Base-by-base conservation (phyloP, 2,888 invertebrate genomes). In the Dromius quadrimaculatus region DNA sequence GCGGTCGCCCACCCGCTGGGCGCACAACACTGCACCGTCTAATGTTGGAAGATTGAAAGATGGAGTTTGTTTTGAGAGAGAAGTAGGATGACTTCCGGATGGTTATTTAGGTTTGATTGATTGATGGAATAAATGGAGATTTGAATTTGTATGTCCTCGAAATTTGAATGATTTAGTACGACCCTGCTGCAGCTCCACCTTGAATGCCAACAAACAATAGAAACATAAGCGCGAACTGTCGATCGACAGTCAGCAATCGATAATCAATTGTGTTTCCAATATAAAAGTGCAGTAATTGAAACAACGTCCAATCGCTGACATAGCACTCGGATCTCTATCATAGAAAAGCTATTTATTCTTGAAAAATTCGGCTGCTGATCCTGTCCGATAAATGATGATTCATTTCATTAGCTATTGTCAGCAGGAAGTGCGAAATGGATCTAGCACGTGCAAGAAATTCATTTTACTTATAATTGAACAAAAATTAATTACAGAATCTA, bases 221-320 rank as follows among this genome's bases (percentile, higher is more conserved):
- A 54, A 54, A 54, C 15, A 13, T 54, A 54, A 54, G 50, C 50
- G 50, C 28, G 50, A 54, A 54, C 50, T 54, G 50, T 28, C 50
- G 50, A 54, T 54, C 50, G 50, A 54, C 50, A 28, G 28, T 54
- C 50, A 28, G 28, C 50, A 47, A 47, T 47, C 47, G 22, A 47
- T 23, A 54, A 54, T 54, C 50, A 54, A 54, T 54, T 54, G 41
- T 41, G 50, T 54, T 54, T 17, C 50, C 28, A 54, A 28, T 28
- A 54, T 28, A 54, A 54, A 54, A 54, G 28, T 54, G 15, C 23
- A 3, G 50, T 54, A 54, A 54, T 54, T 54, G 50, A 54, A 54
- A 54, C 50, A 54, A 15, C 47, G 11, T 36, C 36, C n/a, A 6
- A 36, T 36, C 36, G 28, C 50, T 54, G 50, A 54, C 50, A 54